phyloP scores from a whole-genome alignment of 1,140 invertebrate genomes.

The Helicoverpa zea region DNA sequence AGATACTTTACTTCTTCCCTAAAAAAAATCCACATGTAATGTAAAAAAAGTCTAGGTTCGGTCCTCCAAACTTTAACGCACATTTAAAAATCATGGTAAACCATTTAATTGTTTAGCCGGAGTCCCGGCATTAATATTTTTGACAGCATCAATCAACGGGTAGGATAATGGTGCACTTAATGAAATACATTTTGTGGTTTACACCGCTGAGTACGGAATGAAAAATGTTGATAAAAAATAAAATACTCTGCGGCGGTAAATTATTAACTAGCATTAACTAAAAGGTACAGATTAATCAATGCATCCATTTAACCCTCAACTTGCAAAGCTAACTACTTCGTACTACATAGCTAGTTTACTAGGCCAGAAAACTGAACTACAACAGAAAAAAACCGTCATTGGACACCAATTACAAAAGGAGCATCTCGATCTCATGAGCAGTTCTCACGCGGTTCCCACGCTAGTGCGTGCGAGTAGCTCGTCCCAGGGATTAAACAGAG shows the following conservation, averaged over 20 bases:
- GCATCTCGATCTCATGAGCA: constrained; percentile 12
- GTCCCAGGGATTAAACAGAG: constrained; percentile 65
- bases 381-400: neutral
- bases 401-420: constrained; percentile 10
- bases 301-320: too few species aligned
- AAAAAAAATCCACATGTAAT: too few species aligned
- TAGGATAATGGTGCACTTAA: neutral
- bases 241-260: too few species aligned
- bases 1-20: too few species aligned
- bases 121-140: neutral
- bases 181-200: neutral
- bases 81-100: too few species aligned
- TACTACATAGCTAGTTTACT: constrained; percentile 4
- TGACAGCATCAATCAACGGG: neutral
- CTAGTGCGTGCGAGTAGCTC: constrained; percentile 56
- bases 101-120: neutral
- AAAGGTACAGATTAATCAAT: too few species aligned
- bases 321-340: neutral
- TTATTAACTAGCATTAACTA: too few species aligned
- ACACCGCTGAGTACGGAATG: neutral
- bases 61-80: too few species aligned
- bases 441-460: constrained; percentile 54
- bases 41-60: too few species aligned
- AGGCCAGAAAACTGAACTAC: neutral
- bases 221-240: too few species aligned